These are phyloP conservation scores for Metacarcinus magister DNA, from an alignment of 2,888 invertebrate species.

Conservation along the genomic window DNA sequence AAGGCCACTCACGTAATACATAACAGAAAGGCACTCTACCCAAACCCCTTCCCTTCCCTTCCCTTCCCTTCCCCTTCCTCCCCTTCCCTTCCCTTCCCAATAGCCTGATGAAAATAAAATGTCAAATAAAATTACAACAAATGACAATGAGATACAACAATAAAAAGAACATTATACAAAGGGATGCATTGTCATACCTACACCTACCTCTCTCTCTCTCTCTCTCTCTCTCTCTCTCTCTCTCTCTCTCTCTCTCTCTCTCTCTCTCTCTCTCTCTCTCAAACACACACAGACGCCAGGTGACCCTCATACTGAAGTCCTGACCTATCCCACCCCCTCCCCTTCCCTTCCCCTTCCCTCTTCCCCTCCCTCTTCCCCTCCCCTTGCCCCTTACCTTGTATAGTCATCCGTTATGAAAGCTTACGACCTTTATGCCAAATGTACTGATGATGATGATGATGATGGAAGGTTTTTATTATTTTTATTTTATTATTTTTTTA, in stretches of 20 bases:
- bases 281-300: too few relatives aligned
- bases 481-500: too few relatives aligned
- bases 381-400: background rate
- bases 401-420: background rate
- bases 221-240: background rate
- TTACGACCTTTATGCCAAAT: background rate
- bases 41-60: background rate
- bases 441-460: background rate
- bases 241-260: background rate
- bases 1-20: background rate
- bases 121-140: too few relatives aligned
- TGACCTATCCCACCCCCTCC: background rate
- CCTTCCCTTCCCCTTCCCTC: constrained; percentile 2
- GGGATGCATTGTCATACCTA: too few relatives aligned
- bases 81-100: too few relatives aligned
- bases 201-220: background rate
- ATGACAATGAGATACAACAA: too few relatives aligned
- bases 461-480: too few relatives aligned
- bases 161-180: too few relatives aligned
- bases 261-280: background rate
- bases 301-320: background rate
- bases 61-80: constrained; percentile 4
- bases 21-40: background rate
- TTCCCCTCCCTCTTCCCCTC: background rate
- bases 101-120: too few relatives aligned